Conservation (phyloP, 92 coral and sea anemone genomes). For the Epizoanthus illoricatus region DNA sequence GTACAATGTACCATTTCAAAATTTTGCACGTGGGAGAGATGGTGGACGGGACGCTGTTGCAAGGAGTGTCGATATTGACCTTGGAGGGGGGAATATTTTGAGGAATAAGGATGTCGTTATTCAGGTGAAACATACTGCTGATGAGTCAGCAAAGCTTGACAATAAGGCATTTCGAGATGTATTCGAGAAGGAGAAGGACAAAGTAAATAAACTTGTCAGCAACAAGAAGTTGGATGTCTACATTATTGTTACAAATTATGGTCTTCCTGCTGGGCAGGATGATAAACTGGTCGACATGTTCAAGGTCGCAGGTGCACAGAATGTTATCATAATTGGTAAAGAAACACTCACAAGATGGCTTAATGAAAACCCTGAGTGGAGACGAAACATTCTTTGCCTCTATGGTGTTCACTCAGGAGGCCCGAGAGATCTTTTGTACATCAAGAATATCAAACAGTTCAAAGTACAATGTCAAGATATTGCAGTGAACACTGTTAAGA, state of each 20-base stretch:
- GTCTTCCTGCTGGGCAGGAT: not conserved
- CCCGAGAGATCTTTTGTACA: no score
- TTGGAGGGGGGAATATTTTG: no score
- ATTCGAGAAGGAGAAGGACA: not conserved
- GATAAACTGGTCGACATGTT: not conserved
- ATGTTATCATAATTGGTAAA: not conserved
- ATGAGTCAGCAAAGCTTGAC: no score
- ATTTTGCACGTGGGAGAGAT: no score
- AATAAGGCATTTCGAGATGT: not conserved
- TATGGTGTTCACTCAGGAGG: not conserved
- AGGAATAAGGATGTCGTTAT: no score
- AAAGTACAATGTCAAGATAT: not conserved
- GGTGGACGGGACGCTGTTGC: no score
- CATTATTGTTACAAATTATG: slow-evolving; percentile 4
- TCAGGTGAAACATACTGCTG: no score
- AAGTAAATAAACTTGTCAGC: slow-evolving; percentile 5
- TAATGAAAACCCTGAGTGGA: not conserved
- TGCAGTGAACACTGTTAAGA: not conserved
- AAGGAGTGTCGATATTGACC: no score
- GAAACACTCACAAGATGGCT: slow-evolving; percentile 3
- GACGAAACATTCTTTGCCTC: not conserved
- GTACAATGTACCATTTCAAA: no score
- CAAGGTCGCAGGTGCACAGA: not conserved
- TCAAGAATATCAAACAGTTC: not conserved
- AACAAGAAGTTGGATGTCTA: not conserved